Percentiles rank a stretch among this genome's conserved stretches.
phyloP scores from a whole-genome alignment of 2,888 invertebrate genomes.

The Troides oblongomaculatus region DNA sequence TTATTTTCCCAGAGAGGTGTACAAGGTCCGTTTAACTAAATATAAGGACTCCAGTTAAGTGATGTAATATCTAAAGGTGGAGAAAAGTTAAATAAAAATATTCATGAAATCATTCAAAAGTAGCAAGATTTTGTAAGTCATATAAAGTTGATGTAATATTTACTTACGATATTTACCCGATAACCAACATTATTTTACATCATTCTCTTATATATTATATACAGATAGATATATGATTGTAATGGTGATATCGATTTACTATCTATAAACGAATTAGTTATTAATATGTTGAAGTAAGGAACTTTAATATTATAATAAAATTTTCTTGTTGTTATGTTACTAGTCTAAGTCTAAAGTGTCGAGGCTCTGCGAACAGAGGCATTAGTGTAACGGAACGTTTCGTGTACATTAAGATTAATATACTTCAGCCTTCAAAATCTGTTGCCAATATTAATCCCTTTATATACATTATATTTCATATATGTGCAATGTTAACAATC shows the following conservation, averaged over 20 bases:
- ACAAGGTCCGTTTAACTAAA: constrained; percentile 4
- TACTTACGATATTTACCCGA: too few species aligned
- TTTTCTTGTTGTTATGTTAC: background rate
- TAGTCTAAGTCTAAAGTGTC: background rate
- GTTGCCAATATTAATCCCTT: background rate
- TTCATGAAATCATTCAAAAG: too few species aligned
- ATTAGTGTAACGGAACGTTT: constrained; percentile 3
- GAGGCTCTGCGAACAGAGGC: background rate
- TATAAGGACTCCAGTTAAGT: background rate
- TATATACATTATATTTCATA: background rate
- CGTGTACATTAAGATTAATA: constrained; percentile 10
- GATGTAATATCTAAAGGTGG: background rate
- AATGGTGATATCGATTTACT: too few species aligned
- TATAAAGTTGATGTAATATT: too few species aligned
- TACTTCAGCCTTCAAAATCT: constrained; percentile 6
- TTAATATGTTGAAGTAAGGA: too few species aligned
- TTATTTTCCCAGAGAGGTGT: constrained; percentile 20
- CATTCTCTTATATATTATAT: too few species aligned
- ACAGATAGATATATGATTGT: too few species aligned
- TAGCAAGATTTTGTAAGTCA: too few species aligned
- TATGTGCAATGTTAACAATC: background rate
- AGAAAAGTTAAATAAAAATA: background rate
- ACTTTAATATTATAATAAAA: too few species aligned
- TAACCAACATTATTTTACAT: too few species aligned
- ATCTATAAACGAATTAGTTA: too few species aligned